A percentile compares a stretch with the other conserved stretches of the same genome.
Conservation (phyloP, 2,113 vertebrate species). For the Cynopterus brachyotis region DNA sequence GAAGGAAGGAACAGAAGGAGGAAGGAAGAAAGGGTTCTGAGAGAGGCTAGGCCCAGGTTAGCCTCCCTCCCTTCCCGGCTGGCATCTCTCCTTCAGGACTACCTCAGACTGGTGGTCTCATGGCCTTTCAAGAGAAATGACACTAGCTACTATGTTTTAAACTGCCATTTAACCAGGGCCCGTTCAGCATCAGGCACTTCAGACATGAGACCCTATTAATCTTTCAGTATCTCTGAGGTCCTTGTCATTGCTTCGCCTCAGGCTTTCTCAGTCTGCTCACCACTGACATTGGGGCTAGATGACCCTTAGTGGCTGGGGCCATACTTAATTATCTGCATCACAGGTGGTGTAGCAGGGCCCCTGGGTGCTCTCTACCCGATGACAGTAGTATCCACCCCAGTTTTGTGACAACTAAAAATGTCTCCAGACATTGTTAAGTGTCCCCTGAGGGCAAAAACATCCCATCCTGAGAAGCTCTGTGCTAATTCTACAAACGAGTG, state of each 20-base stretch:
- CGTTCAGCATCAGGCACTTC: rapidly evolving
- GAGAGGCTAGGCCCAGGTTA: background rate
- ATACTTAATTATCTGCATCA: rapidly evolving
- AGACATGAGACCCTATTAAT: rapidly evolving
- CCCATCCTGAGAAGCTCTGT: background rate
- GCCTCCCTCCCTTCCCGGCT: background rate
- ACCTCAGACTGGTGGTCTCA: background rate
- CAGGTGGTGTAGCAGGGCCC: rapidly evolving
- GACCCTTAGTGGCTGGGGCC: rapidly evolving
- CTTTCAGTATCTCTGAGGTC: background rate
- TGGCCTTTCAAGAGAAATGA: background rate
- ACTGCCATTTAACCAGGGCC: background rate
- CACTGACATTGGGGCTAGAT: rapidly evolving
- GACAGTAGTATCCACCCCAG: background rate
- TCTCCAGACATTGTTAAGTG: background rate
- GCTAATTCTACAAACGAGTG: background rate
- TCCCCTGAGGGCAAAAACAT: background rate
- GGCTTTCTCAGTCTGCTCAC: background rate
- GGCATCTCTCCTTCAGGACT: background rate
- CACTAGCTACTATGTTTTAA: background rate
- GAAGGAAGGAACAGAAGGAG: background rate
- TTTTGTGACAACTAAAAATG: background rate
- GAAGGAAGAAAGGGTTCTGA: background rate
- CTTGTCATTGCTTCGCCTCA: background rate
- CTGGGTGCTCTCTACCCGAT: too few relatives aligned